Evolutionary conservation across 2,113 vertebrate genomes (phyloP).

Genomic region (Nycticebus coucang): DNA sequence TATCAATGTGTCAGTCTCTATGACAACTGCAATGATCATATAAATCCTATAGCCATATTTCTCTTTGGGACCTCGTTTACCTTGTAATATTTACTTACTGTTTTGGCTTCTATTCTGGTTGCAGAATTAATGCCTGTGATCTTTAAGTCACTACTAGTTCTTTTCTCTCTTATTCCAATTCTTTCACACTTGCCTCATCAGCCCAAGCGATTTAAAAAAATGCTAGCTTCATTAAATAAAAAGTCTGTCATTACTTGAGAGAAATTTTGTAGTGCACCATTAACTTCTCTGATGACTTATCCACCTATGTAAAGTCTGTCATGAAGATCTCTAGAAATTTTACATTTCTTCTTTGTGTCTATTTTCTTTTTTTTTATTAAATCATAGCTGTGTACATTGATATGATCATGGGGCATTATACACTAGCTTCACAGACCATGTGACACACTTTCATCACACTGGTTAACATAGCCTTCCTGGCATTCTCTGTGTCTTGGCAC

Average conservation of each 20-base stretch:
- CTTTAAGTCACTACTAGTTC: not conserved
- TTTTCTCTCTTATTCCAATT: not conserved
- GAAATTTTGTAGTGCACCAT: not conserved
- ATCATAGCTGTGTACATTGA: no score
- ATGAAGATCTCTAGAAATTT: not conserved
- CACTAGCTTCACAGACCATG: no score
- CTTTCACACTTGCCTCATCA: not conserved
- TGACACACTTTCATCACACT: no score
- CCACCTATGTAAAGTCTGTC: not conserved
- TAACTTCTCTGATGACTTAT: not conserved
- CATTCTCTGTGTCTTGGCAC: no score
- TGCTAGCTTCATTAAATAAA: not conserved
- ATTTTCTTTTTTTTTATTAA: no score
- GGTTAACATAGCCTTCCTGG: no score
- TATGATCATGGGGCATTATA: no score
- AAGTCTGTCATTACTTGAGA: slow-evolving; percentile 4
- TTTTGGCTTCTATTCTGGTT: slow-evolving; percentile 1
- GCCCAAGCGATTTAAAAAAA: slow-evolving; percentile 25
- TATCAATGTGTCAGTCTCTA: slow-evolving; percentile 4
- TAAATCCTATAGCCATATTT: slow-evolving; percentile 32
- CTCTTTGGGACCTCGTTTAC: slow-evolving; percentile 16
- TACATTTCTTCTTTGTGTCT: not conserved
- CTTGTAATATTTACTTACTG: slow-evolving; percentile 22
- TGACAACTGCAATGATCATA: slow-evolving; percentile 17
- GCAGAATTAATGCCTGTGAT: slow-evolving; percentile 7